phyloP scores from a whole-genome alignment of 2,797 vertebrate species.

The Syndactyla subalaris region DNA sequence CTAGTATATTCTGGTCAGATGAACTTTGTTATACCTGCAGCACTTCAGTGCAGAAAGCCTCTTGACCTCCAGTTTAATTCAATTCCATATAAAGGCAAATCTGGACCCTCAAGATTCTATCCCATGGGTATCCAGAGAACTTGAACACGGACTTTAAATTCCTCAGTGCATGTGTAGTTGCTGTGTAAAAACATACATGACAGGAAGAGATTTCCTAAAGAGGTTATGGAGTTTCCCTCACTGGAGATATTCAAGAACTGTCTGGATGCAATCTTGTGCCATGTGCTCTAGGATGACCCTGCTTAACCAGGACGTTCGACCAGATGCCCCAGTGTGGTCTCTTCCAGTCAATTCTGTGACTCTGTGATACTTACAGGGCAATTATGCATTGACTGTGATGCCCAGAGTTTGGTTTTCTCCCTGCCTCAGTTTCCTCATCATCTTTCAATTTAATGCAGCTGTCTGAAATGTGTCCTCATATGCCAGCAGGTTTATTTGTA shows the following conservation, averaged over 20 bases:
- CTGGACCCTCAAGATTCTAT: neutral
- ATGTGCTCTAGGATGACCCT: neutral
- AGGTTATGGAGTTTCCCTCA: neutral
- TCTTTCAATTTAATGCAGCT: neutral
- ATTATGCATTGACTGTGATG: neutral
- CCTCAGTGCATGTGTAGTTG: neutral
- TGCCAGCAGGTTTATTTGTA: neutral
- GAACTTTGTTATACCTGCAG: neutral
- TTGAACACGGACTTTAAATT: neutral
- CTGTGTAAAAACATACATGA: neutral
- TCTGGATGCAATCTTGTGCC: neutral
- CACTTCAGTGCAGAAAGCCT: neutral
- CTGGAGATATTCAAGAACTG: accelerated
- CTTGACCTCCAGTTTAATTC: neutral
- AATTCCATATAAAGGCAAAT: neutral
- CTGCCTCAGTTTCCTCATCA: conserved; percentile 1
- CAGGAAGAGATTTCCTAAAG: neutral
- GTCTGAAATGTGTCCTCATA: neutral
- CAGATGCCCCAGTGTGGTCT: neutral
- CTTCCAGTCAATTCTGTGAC: neutral
- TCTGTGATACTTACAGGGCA: neutral
- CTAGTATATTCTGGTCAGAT: accelerated
- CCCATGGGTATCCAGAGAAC: neutral
- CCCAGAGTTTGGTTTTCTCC: neutral
- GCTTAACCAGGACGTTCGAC: neutral